These are phyloP conservation scores for Caranx melampygus DNA, from an alignment of 2,113 vertebrate genomes.

Conservation along the genomic window DNA sequence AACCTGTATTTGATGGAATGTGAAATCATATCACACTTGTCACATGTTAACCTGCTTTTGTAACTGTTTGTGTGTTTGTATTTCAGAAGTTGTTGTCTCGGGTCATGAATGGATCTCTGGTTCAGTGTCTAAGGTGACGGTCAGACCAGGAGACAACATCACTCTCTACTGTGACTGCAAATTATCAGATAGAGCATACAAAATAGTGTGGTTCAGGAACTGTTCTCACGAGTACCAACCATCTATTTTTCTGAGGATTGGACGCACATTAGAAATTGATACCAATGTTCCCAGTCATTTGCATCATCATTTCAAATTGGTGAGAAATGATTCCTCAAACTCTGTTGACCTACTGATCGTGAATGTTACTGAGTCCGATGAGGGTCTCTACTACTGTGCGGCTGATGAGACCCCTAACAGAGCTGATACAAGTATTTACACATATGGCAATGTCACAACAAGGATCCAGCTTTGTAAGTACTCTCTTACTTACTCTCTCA, in stretches of 20 bases:
- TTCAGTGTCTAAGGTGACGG: constrained; percentile 17
- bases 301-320: background rate
- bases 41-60: background rate
- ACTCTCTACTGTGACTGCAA: constrained; percentile 43
- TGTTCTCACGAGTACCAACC: constrained; percentile 49
- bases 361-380: constrained; percentile 44
- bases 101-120: constrained; percentile 10
- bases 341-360: constrained; percentile 52
- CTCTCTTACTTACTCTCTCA: no score
- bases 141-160: constrained; percentile 44
- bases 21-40: background rate
- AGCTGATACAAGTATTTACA: background rate
- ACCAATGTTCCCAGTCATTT: background rate
- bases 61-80: background rate
- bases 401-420: accelerated
- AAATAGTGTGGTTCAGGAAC: constrained; percentile 42
- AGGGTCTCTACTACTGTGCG: constrained; percentile 67
- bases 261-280: background rate
- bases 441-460: constrained; percentile 27
- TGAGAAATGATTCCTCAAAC: background rate
- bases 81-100: constrained; percentile 20
- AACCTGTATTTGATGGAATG: no score
- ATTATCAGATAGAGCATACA: background rate
- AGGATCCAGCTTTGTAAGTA: constrained; percentile 49
- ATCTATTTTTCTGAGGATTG: constrained; percentile 1